Percentiles rank a stretch among this genome's conserved stretches.
Conservation (phyloP, 2,888 invertebrate genomes). For the Sesia bembeciformis region DNA sequence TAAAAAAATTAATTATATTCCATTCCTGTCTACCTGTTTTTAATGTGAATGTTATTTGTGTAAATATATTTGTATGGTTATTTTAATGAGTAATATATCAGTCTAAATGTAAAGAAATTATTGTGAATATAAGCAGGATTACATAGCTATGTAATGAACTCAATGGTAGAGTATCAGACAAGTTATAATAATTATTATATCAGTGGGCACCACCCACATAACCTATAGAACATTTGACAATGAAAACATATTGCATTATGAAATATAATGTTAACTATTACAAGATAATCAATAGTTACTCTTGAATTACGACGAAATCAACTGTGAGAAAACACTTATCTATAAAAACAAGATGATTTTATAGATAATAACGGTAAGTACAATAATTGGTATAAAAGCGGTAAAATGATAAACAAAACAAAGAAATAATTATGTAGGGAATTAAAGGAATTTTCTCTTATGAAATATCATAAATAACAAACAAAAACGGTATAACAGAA, state of each 20-base stretch:
- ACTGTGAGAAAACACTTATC: neutral
- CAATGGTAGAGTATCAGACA: too few species aligned
- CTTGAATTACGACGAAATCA: neutral
- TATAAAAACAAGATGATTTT: constrained; percentile 7
- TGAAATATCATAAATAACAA: neutral
- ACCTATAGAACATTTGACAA: constrained; percentile 2
- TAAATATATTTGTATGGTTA: too few species aligned
- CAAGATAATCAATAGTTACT: neutral
- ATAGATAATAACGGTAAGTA: constrained; percentile 14
- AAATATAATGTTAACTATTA: neutral
- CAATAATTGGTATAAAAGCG: constrained; percentile 20
- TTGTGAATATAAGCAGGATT: too few species aligned
- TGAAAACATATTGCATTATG: neutral
- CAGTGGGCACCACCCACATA: constrained; percentile 4
- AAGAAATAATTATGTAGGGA: neutral
- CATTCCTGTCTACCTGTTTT: too few species aligned
- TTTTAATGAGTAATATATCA: too few species aligned
- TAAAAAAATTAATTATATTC: too few species aligned
- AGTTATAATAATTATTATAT: too few species aligned
- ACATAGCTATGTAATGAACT: too few species aligned
- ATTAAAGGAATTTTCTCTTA: neutral
- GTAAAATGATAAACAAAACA: constrained; percentile 64
- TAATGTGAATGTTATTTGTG: too few species aligned
- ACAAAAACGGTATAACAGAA: too few species aligned
- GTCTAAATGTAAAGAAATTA: too few species aligned